Base-by-base conservation (phyloP, 1,140 invertebrate species). In the Bactericera cockerelli region DNA sequence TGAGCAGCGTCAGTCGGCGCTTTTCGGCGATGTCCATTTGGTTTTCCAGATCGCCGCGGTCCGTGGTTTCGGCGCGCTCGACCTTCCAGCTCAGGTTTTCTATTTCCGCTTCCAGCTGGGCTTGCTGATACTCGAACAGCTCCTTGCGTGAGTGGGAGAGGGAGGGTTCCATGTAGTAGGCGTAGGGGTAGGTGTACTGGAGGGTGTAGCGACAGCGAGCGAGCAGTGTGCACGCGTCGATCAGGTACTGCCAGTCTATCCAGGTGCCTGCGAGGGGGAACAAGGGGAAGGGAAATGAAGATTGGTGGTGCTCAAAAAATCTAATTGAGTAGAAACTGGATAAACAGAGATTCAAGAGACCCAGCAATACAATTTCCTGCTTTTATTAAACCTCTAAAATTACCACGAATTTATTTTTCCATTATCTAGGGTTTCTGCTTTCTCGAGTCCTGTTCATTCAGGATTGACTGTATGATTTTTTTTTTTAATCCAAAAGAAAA, bases 61-160 rank as follows among this genome's bases (percentile, higher is more conserved):
- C 87, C 0, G 90, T 94, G 22, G 89, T 95, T 77, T 99, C 96
- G 19, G 95, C 96, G 65, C 93, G 79, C 75, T 99, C 96, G 25
- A 99, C 89, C 74, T 98, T 99, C 95, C 96, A 99, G 0, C 94
- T 98, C n/a, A 99, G 75, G 76, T 99, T 98, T 76, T 99, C 97
- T 64, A 99, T 98, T 78, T 98, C 96, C 16, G 93, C 93, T 75
- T 99, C 96, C 57, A 99, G 72, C 73, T 98, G 93, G 26, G 96
- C 94, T 82, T 98, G 74, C 39, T 63, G 62, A 28, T 63, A 63
- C 42, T 63, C 62, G 56, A 63, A 63, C 14, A 99, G 74, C 75
- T 95, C 88, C 76, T 99, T 99, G 53, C 93, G 79, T 11, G 93
- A 85, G 19, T 93, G n/a, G 8, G 42, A 49, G 6, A 49, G n/a